Base-by-base conservation (phyloP, 2,888 invertebrate genomes). In the Lepidonotus clava region DNA sequence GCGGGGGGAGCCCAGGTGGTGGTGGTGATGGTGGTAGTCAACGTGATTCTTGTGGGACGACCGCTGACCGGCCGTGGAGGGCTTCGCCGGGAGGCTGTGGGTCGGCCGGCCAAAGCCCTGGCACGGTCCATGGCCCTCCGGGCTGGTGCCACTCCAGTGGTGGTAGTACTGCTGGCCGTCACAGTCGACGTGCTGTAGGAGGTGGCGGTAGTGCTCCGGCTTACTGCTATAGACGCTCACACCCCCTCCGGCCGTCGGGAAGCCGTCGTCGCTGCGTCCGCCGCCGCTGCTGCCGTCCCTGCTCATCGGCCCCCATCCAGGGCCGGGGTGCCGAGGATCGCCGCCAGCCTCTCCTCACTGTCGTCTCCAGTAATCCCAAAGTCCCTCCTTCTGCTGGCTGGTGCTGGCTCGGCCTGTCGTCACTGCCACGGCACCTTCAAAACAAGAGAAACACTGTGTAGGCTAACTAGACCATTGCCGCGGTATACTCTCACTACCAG, bases 301-400 rank as follows among this genome's bases (percentile, higher is more conserved):
- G 36, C 6, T 71, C 71, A 71, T 71, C 71, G 21, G 71, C 71
- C 71, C 71, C 71, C 71, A 71, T 71, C 71, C 71, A 71, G 32
- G 4, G 2, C 28, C 5, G 66, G 24, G 66, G 66, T 24, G 4
- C 6, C 11, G 61, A 4, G 66, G 66, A 14, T 14, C 14, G n/a
- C 56, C 14, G 56, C 56, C 56, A 11, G 8, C 11, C 4, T 24
- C 61, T 61, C 61, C 61, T 28, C n/a, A 61, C 2, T n/a, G 61
- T 11, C 24, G 28, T 24, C 24, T 4, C n/a, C 24, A 61, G 56
- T n/a, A n/a, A n/a, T n/a, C n/a, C n/a, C n/a, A n/a, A n/a, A n/a
- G n/a, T n/a, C n/a, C n/a, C n/a, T n/a, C n/a, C n/a, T n/a, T n/a
- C n/a, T n/a, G 56, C n/a, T 71, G 36, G 34, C 71, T 34, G 32